Evolutionary conservation across 2,888 invertebrate species (phyloP).

Genomic region (Caenorhabditis panamensis): DNA sequence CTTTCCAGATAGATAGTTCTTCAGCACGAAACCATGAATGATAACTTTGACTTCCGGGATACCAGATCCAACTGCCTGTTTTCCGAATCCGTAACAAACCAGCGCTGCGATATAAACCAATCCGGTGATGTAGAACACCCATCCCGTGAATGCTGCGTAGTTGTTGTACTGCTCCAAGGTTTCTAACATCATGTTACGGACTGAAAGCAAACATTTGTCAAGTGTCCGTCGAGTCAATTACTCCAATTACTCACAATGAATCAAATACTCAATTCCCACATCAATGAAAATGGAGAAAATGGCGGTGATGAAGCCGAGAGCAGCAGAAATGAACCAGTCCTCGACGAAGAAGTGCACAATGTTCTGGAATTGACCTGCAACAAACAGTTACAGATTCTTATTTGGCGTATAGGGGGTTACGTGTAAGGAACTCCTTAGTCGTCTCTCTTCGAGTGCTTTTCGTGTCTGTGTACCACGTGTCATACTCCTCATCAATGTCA

Average conservation of each 20-base stretch:
- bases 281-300: constrained; percentile 80
- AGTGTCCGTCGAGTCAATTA: too few species aligned
- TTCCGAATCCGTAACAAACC: constrained; percentile 96
- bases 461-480: constrained; percentile 34
- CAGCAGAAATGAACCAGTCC: constrained; percentile 83
- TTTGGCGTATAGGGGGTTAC: constrained; percentile 7
- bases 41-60: constrained; percentile 99
- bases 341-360: constrained; percentile 81
- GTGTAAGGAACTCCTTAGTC: constrained; percentile 48
- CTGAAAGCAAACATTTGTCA: constrained; percentile 37
- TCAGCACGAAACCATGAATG: constrained; percentile 91
- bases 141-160: constrained; percentile 82
- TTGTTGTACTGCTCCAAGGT: constrained; percentile 32
- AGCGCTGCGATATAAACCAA: constrained; percentile 95
- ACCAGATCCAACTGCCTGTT: constrained; percentile 97
- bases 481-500: constrained; percentile 45
- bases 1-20: constrained; percentile 95
- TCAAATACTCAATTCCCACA: constrained; percentile 78
- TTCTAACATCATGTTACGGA: constrained; percentile 48
- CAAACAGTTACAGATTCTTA: too few species aligned
- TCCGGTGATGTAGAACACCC: constrained; percentile 93
- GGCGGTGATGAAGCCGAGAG: constrained; percentile 83
- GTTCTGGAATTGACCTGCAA: constrained; percentile 76
- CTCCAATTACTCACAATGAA: constrained; percentile 80
- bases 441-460: constrained; percentile 53